Evolutionary conservation across 1,140 invertebrate genomes (phyloP).

Genomic region (Drosophila ficusphila): DNA sequence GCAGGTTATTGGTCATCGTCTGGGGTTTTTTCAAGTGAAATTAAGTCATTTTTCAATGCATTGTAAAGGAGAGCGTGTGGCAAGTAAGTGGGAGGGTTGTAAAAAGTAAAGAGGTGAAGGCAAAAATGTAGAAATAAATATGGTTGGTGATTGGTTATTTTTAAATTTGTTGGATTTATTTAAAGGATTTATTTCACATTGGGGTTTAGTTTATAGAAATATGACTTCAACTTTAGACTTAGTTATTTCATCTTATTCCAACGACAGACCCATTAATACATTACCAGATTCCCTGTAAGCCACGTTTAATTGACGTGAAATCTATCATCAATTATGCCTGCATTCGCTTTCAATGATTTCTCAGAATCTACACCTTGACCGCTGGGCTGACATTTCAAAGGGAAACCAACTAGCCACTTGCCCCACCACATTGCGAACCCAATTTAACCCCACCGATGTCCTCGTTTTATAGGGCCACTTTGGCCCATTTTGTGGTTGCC

Average conservation of each 20-base stretch:
- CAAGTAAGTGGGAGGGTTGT: constrained; percentile 9
- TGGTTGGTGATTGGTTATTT: too few species aligned
- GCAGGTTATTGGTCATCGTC: constrained; percentile 46
- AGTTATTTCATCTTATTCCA: too few species aligned
- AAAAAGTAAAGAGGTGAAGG: not conserved
- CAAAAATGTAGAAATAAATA: too few species aligned
- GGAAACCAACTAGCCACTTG: constrained; percentile 11
- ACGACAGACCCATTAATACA: too few species aligned
- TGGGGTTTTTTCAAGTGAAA: constrained; percentile 39
- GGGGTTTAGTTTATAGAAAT: too few species aligned
- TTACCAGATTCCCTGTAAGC: not conserved
- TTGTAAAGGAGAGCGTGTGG: constrained; percentile 30
- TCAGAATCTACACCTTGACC: constrained; percentile 5
- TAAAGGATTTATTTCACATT: too few species aligned
- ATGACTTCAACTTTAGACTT: too few species aligned
- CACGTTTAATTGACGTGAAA: constrained; percentile 21
- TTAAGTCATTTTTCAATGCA: constrained; percentile 57
- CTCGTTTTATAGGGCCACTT: constrained; percentile 32
- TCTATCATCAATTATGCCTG: constrained; percentile 12
- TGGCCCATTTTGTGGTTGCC: constrained; percentile 41
- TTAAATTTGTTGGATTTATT: too few species aligned
- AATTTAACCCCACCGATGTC: not conserved
- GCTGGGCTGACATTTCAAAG: constrained; percentile 16
- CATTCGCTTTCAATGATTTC: not conserved
- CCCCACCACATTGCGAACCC: not conserved